Evolutionary conservation across 2,888 invertebrate genomes (phyloP), one percentile per base, ranked within the genome.

Genomic region (Spisula solida): DNA sequence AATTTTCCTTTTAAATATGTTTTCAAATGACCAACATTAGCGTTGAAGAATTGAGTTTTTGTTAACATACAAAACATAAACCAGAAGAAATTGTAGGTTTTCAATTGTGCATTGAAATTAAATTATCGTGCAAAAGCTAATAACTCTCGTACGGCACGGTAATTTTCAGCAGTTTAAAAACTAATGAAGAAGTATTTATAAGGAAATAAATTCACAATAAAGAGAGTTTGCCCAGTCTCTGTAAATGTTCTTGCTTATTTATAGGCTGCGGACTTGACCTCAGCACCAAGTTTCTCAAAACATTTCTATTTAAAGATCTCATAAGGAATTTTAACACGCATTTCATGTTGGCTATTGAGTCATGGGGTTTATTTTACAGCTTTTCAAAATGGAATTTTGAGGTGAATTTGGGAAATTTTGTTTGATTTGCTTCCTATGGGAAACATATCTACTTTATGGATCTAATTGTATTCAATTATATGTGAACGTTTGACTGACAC

Each of bases 121-220:
- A 55, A 66, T 56, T 82, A 82, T 56, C 82, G 66, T 56, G 81
- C 85, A 86, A 66, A 34, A 82, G 80, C 82, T 85, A 87, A 90
- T 87, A 84, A 55, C 29, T 55, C 56, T 47, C 14, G 16, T 41
- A 41, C 81, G 4, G n/a, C 86, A 86, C 85, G 82, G 75, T 87
- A 82, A 88, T 90, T 90, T 88, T 31, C 81, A 31, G 55, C 90
- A 66, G 78, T 86, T 86, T 66, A 70, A 78, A 82, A 51, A 80
- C 85, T 85, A 87, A 88, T 90, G 88, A 88, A 86, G 82, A 79
- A 81, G 55, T 83, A 84, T 88, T 90, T 90, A 88, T 81, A 51
- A 55, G 81, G 25, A 55, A 78, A 82, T 55, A 82, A 79, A 79
- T 56, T 51, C 70, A 8, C 41, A 29, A 20, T 20, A 66, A 70